Conservation (phyloP, 2,113 vertebrate species). For the Upupa epops region DNA sequence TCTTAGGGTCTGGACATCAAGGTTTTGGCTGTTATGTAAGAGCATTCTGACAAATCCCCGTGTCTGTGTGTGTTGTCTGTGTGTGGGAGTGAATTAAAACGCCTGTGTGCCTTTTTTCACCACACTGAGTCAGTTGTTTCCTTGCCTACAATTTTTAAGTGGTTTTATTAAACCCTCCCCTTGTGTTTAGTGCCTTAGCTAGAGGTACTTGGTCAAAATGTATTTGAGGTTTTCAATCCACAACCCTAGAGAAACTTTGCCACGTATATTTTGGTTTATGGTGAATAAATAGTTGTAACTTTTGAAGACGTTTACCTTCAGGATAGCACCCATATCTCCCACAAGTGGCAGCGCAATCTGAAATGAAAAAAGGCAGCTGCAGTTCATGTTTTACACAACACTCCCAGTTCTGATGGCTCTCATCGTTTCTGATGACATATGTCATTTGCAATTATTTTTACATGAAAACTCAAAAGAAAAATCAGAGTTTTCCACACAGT, state of each 20-base stretch:
- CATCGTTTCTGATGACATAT: neutral
- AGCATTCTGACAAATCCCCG: no score
- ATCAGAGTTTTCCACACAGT: neutral
- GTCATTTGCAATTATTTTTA: neutral
- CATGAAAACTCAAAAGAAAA: neutral
- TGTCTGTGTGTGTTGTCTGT: no score
- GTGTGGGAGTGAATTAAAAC: no score
- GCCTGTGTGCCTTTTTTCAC: no score
- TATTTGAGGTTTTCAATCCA: no score
- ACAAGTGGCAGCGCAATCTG: constrained; percentile 94
- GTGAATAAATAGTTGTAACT: neutral
- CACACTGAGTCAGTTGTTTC: no score
- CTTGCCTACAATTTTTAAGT: no score
- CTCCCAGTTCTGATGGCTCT: neutral
- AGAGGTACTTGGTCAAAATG: no score
- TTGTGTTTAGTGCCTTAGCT: no score
- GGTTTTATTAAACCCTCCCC: no score
- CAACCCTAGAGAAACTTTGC: neutral
- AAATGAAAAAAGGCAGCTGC: constrained; percentile 4
- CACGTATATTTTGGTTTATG: neutral
- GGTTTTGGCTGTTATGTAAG: no score
- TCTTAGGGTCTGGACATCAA: no score
- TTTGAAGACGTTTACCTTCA: constrained; percentile 84
- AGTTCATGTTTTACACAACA: neutral
- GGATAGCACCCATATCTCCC: constrained; percentile 86